These are phyloP conservation scores for Julus scanicus DNA, from an alignment of 2,888 invertebrate species.

Conservation along the genomic window DNA sequence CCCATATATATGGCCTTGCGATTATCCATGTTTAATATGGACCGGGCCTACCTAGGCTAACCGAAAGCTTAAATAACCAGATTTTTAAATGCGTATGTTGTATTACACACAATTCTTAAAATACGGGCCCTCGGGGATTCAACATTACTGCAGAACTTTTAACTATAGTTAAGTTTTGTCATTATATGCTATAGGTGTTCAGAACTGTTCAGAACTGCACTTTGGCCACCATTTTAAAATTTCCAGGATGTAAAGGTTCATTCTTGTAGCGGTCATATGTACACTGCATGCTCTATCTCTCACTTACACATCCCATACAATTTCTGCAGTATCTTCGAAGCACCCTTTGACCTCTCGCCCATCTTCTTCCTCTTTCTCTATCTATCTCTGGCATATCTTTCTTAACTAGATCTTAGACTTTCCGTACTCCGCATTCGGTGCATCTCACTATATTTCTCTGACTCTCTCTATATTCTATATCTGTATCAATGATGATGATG, in stretches of 20 bases:
- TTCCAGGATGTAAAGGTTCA: neutral
- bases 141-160: too few relatives aligned
- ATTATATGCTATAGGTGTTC: too few relatives aligned
- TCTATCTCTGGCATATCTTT: neutral
- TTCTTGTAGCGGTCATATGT: neutral
- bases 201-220: too few relatives aligned
- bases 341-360: neutral
- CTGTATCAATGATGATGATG: slow-evolving; percentile 18
- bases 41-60: too few relatives aligned
- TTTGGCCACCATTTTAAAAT: neutral
- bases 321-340: neutral
- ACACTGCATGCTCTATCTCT: neutral
- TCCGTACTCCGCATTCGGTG: neutral
- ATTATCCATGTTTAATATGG: too few relatives aligned
- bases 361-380: neutral
- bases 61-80: too few relatives aligned
- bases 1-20: too few relatives aligned
- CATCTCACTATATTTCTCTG: neutral
- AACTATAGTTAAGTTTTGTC: too few relatives aligned
- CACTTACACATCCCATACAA: neutral
- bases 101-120: too few relatives aligned
- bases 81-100: too few relatives aligned
- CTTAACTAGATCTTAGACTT: neutral
- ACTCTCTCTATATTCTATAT: neutral
- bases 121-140: too few relatives aligned